These are phyloP conservation scores for Sesamia nonagrioides DNA, from an alignment of 1,140 invertebrate genomes.

Conservation along the genomic window DNA sequence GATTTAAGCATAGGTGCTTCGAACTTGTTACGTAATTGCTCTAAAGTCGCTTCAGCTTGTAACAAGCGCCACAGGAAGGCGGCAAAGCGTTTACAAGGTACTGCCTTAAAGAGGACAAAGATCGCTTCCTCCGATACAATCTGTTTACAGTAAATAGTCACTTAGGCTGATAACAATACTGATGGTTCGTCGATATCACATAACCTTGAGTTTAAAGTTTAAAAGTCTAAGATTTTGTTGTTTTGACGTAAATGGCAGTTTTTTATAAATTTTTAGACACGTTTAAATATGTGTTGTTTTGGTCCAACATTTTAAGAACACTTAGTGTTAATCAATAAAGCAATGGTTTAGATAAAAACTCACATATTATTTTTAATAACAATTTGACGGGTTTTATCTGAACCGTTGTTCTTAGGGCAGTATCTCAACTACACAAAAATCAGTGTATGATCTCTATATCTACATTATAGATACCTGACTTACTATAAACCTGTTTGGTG, in stretches of 20 bases:
- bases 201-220: conserved; percentile 29
- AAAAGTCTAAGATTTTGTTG: conserved; percentile 1
- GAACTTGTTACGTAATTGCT: neutral
- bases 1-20: neutral
- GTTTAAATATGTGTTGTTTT: neutral
- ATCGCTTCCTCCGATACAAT: conserved; percentile 59
- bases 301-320: no score
- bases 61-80: conserved; percentile 1
- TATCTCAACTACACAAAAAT: no score
- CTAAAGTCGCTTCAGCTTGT: conserved; percentile 18
- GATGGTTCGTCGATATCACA: conserved; percentile 10
- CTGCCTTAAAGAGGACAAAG: conserved; percentile 53
- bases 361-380: no score
- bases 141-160: conserved; percentile 47
- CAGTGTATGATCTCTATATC: no score
- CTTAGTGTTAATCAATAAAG: no score
- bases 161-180: conserved; percentile 35
- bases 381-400: no score
- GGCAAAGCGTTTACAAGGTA: conserved; percentile 50
- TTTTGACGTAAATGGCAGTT: conserved; percentile 32
- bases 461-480: no score
- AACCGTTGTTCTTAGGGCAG: no score
- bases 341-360: no score
- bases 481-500: no score
- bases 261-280: neutral